Conservation (phyloP, 1,140 invertebrate genomes). For the Ooceraea biroi region DNA sequence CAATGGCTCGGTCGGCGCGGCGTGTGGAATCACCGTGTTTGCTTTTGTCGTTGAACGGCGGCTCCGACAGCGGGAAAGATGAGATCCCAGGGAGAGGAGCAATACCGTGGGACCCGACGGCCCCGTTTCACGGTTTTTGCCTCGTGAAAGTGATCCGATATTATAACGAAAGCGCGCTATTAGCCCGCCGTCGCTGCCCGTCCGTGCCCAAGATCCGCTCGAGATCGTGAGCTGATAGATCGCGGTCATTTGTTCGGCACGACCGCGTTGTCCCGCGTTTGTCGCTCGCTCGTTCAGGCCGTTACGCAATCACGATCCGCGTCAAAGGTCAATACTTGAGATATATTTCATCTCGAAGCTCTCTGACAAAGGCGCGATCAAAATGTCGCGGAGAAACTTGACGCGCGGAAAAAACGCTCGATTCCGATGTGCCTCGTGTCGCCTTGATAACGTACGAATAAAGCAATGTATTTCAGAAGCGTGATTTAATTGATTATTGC, state of each 20-base stretch:
- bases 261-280: slow-evolving; percentile 76
- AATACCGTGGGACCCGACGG: slow-evolving; percentile 81
- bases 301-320: slow-evolving; percentile 59
- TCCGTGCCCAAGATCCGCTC: slow-evolving; percentile 53
- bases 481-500: background rate
- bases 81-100: slow-evolving; percentile 55
- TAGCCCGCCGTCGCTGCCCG: slow-evolving; percentile 37
- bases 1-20: slow-evolving; percentile 41
- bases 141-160: slow-evolving; percentile 83
- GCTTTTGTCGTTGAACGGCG: slow-evolving; percentile 57
- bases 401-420: background rate
- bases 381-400: slow-evolving; percentile 25
- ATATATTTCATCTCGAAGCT: slow-evolving; percentile 44
- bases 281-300: slow-evolving; percentile 63
- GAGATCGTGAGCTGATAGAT: slow-evolving; percentile 81
- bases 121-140: slow-evolving; percentile 79
- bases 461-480: background rate
- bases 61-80: slow-evolving; percentile 31
- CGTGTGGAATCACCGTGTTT: slow-evolving; percentile 28
- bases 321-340: slow-evolving; percentile 59
- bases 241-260: slow-evolving; percentile 81
- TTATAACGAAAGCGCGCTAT: slow-evolving; percentile 69
- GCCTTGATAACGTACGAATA: background rate
- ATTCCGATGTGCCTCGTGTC: background rate
- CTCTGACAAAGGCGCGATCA: slow-evolving; percentile 43